Conservation (phyloP, 2,797 vertebrate species). For the Synaphobranchus kaupii region DNA sequence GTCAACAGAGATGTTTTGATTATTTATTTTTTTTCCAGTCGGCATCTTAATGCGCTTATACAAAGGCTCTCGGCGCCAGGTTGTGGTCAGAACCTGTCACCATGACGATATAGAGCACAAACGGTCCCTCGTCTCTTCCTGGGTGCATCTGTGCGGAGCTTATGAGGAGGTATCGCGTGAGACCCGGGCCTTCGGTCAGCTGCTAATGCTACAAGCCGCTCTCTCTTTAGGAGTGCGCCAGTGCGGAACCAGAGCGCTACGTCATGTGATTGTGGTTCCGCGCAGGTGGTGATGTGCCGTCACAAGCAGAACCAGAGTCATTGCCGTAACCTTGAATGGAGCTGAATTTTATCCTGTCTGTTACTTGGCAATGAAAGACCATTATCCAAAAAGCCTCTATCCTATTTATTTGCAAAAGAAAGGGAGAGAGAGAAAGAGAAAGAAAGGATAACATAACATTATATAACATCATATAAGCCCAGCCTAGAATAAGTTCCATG, state of each 20-base stretch:
- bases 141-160: neutral
- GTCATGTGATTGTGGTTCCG: neutral
- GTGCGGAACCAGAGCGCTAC: neutral
- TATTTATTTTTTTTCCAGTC: too few relatives aligned
- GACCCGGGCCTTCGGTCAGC: neutral
- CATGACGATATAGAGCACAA: conserved; percentile 1
- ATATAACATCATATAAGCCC: neutral
- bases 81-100: conserved; percentile 4
- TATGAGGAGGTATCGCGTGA: neutral
- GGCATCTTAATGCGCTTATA: neutral
- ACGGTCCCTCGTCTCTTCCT: neutral
- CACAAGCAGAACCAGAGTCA: neutral
- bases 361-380: neutral
- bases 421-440: neutral
- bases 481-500: neutral
- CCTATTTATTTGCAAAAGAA: neutral
- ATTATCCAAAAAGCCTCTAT: neutral
- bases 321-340: neutral
- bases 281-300: neutral
- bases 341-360: neutral
- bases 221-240: neutral
- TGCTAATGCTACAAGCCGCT: neutral
- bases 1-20: neutral
- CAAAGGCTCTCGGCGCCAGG: neutral
- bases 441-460: neutral